A percentile compares a stretch with the other conserved stretches of the same genome.
These are phyloP conservation scores for Hyperopisus bebe DNA, from an alignment of 2,113 vertebrate genomes.

Conservation along the genomic window DNA sequence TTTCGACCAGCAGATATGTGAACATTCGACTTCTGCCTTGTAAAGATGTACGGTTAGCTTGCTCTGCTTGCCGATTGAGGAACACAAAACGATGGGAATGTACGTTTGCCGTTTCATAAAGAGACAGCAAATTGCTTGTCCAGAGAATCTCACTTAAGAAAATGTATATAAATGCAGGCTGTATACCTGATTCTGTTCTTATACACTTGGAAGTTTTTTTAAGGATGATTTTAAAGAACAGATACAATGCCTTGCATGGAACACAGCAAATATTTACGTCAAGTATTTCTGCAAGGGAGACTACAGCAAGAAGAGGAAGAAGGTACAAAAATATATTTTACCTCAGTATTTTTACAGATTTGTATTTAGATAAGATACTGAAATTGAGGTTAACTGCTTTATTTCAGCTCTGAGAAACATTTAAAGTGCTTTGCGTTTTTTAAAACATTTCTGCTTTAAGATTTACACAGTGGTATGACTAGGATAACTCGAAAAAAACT, in stretches of 20 bases:
- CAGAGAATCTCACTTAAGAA: background rate
- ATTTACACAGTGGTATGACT: background rate
- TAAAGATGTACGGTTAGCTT: background rate
- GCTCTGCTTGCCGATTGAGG: background rate
- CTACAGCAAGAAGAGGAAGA: background rate
- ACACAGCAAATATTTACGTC: background rate
- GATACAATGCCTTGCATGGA: background rate
- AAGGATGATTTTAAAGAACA: background rate
- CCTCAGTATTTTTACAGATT: conserved; percentile 26
- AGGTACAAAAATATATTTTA: conserved; percentile 23
- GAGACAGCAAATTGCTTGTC: background rate
- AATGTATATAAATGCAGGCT: background rate
- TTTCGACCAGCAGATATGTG: background rate
- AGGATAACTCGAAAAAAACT: background rate
- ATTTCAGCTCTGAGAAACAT: conserved; percentile 18
- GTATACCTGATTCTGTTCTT: background rate
- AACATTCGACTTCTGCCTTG: background rate
- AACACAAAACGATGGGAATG: background rate
- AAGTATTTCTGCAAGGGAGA: background rate
- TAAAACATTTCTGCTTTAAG: background rate
- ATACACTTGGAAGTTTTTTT: background rate
- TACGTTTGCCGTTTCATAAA: background rate
- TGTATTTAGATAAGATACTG: conserved; percentile 20
- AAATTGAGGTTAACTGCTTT: conserved; percentile 16
- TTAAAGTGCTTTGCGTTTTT: conserved; percentile 4